Base-by-base conservation (phyloP, 2,113 vertebrate species). In the Archocentrus centrarchus region DNA sequence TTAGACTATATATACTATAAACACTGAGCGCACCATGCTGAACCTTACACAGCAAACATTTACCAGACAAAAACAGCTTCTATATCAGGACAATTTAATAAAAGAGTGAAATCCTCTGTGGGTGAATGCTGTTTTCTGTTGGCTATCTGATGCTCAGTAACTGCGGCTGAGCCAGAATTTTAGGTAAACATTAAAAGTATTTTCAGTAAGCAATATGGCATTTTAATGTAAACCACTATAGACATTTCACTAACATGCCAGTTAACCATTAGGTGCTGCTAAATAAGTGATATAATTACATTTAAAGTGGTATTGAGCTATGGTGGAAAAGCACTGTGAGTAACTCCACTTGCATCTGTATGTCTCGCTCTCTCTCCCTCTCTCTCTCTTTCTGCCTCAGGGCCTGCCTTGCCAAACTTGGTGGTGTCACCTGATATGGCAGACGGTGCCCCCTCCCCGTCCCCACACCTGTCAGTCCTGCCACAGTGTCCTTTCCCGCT, bases 361-460 rank as follows among this genome's bases (percentile, higher is more conserved):
- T 32, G 5, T 55, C 35, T n/a, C 58, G 27, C 68, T 62, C 73
- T 24, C 24, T 24, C 24, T 24, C 22, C 47, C 24, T 24, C 24
- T 50, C 47, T 50, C 66, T 32, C 27, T 53, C 10, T 57, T 68
- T 32, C 18, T 53, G 57, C 79, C 89, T 89, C 50, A 0, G 80
- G 77, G 81, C 55, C 59, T 10, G 13, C 44, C 57, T 59, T 81
- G 82, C 85, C 82, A 81, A 81, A 85, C 68, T 32, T 22, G 76
- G 55, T 84, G 80, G 85, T 57, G 81, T 91, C 90, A 91, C 88
- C 88, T 88, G 88, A 59, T 80, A 44, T 77, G 82, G 81, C 90
- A 90, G 84, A 90, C 66, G 63, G 27, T 59, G 82, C 75, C 80
- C 63, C 75, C 62, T 75, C 81, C 79, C 77, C 6, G 18, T 86